Evolutionary conservation across 2,888 invertebrate species (phyloP).

Genomic region (Parnassius smintheus): DNA sequence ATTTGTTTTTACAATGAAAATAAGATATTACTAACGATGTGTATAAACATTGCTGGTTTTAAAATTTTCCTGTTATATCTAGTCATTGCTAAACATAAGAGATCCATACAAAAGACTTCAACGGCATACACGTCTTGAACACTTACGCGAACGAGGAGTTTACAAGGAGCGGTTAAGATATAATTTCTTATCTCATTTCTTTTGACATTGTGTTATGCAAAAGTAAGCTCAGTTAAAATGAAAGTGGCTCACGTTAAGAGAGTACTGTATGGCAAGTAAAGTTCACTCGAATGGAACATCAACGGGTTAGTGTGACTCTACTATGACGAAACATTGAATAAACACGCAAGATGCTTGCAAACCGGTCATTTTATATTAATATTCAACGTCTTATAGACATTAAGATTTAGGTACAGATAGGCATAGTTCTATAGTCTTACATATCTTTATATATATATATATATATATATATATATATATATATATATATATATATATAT

Average conservation of each 20-base stretch:
- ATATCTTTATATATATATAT: no score
- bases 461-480: no score
- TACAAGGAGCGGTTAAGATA: constrained; percentile 15
- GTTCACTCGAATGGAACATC: constrained; percentile 17
- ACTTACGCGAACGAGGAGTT: neutral
- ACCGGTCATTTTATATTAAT: constrained; percentile 14
- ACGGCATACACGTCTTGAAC: neutral
- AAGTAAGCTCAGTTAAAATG: constrained; percentile 22
- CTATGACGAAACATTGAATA: constrained; percentile 19
- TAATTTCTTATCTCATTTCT: constrained; percentile 19
- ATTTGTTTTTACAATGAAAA: no score
- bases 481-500: no score
- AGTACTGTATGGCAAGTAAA: constrained; percentile 15
- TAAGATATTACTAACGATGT: no score
- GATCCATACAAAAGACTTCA: constrained; percentile 23
- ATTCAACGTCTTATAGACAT: constrained; percentile 9
- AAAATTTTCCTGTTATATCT: no score
- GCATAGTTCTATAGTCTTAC: neutral
- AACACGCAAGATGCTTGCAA: constrained; percentile 14
- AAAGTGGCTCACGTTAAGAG: constrained; percentile 26
- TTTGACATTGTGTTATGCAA: constrained; percentile 18
- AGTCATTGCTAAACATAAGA: neutral
- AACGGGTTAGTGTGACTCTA: constrained; percentile 21
- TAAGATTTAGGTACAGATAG: neutral
- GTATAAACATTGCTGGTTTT: no score